Percentiles rank a stretch among this genome's conserved stretches.
phyloP scores from a whole-genome alignment of 2,888 invertebrate genomes.

The Cephus pulcher region DNA sequence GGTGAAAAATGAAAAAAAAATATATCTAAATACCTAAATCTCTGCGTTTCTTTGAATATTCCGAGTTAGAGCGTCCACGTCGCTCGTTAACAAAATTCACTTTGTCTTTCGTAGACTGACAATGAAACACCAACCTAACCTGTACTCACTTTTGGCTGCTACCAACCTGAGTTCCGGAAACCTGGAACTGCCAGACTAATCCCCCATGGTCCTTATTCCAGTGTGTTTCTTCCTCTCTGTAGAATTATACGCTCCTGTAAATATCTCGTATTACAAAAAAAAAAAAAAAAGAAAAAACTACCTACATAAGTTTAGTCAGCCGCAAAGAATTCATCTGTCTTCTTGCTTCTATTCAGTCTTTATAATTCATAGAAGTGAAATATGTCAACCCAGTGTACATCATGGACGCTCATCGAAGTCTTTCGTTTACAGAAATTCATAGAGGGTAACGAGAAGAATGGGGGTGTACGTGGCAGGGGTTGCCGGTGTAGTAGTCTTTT shows the following conservation, averaged over 20 bases:
- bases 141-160: background rate
- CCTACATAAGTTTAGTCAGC: background rate
- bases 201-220: background rate
- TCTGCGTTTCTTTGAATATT: too few species aligned
- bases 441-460: constrained; percentile 38
- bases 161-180: background rate
- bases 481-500: constrained; percentile 76
- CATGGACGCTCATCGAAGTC: background rate
- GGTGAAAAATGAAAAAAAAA: background rate
- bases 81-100: too few species aligned
- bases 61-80: too few species aligned
- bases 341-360: background rate
- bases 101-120: too few species aligned
- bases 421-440: background rate
- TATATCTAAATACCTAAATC: too few species aligned
- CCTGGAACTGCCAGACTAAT: background rate
- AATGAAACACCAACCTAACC: too few species aligned
- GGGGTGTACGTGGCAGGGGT: constrained; percentile 72
- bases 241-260: too few species aligned
- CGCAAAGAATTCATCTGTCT: background rate
- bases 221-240: background rate
- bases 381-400: background rate
- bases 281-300: background rate
- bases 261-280: background rate
- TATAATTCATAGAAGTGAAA: background rate